Percentiles rank a stretch among this genome's conserved stretches.
These are phyloP conservation scores for Drosophila paulistorum DNA, from an alignment of 1,140 invertebrate species.

Conservation along the genomic window DNA sequence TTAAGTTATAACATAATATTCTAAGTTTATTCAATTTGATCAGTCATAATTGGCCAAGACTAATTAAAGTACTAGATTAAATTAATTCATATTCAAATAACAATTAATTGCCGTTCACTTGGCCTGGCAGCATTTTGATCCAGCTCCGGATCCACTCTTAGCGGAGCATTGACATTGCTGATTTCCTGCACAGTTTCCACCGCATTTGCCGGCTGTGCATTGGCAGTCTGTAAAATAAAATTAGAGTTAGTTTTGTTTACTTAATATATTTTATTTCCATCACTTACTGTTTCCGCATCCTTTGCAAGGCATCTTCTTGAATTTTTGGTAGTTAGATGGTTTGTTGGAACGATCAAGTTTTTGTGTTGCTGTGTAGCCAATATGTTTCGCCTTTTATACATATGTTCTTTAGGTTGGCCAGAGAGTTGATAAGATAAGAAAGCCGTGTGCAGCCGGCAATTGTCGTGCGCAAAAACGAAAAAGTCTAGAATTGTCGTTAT, in stretches of 20 bases:
- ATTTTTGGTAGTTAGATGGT: not conserved
- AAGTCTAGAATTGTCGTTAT: constrained; percentile 1
- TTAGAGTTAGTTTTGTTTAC: not conserved
- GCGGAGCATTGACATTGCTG: constrained; percentile 58
- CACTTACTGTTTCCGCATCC: constrained; percentile 73
- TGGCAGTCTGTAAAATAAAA: constrained; percentile 51
- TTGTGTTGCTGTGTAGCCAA: constrained; percentile 11
- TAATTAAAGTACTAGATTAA: not conserved
- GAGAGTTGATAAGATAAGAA: constrained; percentile 53
- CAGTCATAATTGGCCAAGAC: constrained; percentile 23
- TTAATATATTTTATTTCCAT: not conserved
- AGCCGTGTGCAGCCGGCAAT: constrained; percentile 56
- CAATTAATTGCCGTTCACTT: constrained; percentile 35
- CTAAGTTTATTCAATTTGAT: constrained; percentile 12
- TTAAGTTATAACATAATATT: constrained; percentile 1
- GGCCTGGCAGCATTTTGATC: constrained; percentile 54
- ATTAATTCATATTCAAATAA: not conserved
- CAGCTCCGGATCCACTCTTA: constrained; percentile 27
- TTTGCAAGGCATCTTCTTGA: constrained; percentile 67
- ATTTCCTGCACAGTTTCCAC: constrained; percentile 58
- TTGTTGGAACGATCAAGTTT: constrained; percentile 18
- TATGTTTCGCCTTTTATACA: constrained; percentile 45
- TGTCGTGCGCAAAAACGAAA: constrained; percentile 45
- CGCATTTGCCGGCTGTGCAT: constrained; percentile 65
- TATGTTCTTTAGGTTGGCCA: constrained; percentile 17